A percentile compares a stretch with the other conserved stretches of the same genome.
Conservation (phyloP, 2,113 vertebrate genomes). For the Antechinus stuartii region DNA sequence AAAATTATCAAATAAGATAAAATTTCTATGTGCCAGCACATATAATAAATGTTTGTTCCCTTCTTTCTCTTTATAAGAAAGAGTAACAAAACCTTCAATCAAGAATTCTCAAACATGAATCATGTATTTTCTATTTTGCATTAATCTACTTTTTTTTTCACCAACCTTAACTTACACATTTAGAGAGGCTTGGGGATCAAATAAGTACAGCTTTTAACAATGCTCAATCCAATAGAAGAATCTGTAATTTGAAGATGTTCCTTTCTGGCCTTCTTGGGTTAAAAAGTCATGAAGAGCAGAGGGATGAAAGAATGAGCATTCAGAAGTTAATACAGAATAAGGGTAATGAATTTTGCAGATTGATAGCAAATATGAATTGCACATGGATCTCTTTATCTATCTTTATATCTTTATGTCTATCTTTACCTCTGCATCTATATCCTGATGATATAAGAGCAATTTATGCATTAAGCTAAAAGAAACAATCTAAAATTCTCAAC, state of each 20-base stretch:
- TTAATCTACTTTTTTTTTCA: not conserved
- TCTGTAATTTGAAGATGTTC: not conserved
- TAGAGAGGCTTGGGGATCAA: not conserved
- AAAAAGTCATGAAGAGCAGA: not conserved
- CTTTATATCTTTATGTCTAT: not conserved
- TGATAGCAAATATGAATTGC: not conserved
- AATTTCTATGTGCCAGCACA: not conserved
- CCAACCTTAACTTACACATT: not conserved
- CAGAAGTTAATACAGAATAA: not conserved
- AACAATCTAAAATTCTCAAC: not conserved
- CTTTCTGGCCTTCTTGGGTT: not conserved
- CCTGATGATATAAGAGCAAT: not conserved
- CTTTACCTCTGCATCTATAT: not conserved
- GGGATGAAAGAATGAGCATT: not conserved
- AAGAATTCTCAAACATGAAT: not conserved
- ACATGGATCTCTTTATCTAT: not conserved
- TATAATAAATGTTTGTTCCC: not conserved
- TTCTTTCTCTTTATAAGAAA: not conserved
- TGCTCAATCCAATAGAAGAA: not conserved
- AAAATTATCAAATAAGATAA: not conserved
- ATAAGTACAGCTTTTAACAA: not conserved
- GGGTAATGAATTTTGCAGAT: not conserved
- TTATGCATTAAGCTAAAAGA: not conserved
- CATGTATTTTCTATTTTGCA: not conserved
- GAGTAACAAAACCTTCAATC: not conserved